Evolutionary conservation across 2,888 invertebrate species (phyloP).

Genomic region (Acronicta leporina): DNA sequence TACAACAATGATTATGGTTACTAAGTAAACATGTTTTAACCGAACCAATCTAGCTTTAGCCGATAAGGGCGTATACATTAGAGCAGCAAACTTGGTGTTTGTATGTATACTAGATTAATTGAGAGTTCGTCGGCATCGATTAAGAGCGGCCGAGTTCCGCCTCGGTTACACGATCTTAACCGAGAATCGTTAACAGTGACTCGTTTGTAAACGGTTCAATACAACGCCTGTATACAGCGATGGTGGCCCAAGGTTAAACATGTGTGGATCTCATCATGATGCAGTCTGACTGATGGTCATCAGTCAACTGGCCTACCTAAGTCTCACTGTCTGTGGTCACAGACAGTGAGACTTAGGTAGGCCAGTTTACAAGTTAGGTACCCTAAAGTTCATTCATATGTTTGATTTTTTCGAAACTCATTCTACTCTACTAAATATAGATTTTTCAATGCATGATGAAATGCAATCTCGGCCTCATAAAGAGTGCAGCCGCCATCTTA

Average conservation of each 20-base stretch:
- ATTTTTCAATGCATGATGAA: too few relatives aligned
- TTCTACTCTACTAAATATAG: too few relatives aligned
- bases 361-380: background rate
- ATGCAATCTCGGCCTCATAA: background rate
- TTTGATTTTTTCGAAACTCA: background rate
- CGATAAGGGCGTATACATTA: background rate
- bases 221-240: background rate
- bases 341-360: too few relatives aligned
- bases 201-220: background rate
- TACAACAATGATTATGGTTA: too few relatives aligned
- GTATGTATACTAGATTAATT: too few relatives aligned
- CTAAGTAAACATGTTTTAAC: too few relatives aligned
- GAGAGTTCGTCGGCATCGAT: background rate
- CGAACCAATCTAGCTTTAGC: background rate
- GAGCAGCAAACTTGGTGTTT: background rate
- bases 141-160: background rate
- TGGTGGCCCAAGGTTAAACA: background rate
- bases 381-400: background rate
- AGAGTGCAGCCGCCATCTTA: background rate
- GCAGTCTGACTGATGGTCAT: too few relatives aligned
- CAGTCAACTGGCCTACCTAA: too few relatives aligned
- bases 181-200: constrained; percentile 1
- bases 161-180: background rate
- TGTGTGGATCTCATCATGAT: too few relatives aligned
- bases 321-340: too few relatives aligned